Conservation (phyloP, 2,888 invertebrate genomes). For the Plusia festucae region DNA sequence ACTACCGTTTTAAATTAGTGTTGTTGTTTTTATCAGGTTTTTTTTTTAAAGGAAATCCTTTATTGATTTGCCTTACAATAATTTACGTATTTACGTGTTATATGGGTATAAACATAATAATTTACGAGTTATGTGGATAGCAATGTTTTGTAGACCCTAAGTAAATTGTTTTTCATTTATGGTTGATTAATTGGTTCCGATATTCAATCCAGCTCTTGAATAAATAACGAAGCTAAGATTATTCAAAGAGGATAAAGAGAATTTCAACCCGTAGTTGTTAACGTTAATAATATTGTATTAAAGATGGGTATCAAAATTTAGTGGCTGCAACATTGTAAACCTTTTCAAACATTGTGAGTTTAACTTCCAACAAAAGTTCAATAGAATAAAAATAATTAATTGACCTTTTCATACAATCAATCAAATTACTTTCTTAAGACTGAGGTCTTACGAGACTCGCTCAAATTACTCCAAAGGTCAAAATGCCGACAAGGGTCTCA, state of each 20-base stretch:
- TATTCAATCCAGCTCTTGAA: neutral
- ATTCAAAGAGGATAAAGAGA: no score
- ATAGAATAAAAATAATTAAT: neutral
- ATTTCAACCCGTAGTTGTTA: no score
- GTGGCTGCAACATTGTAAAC: no score
- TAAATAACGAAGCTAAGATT: neutral
- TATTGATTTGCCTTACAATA: neutral
- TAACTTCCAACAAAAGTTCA: neutral
- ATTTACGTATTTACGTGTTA: no score
- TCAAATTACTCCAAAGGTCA: slow-evolving; percentile 23
- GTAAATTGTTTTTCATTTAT: neutral
- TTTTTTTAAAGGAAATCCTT: neutral
- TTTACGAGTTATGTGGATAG: no score
- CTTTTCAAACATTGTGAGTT: neutral
- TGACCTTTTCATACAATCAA: slow-evolving; percentile 5
- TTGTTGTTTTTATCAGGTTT: neutral
- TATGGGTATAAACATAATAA: no score
- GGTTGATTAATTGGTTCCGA: neutral
- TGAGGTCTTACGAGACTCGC: neutral
- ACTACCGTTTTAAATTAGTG: slow-evolving; percentile 3
- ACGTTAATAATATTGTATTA: no score
- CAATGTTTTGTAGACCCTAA: neutral
- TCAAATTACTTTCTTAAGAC: slow-evolving; percentile 11
- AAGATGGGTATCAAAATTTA: no score
- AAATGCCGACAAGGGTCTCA: slow-evolving; percentile 14